phyloP scores from a whole-genome alignment of 35 echinoderm and acorn worm species.

The Apostichopus californicus region DNA sequence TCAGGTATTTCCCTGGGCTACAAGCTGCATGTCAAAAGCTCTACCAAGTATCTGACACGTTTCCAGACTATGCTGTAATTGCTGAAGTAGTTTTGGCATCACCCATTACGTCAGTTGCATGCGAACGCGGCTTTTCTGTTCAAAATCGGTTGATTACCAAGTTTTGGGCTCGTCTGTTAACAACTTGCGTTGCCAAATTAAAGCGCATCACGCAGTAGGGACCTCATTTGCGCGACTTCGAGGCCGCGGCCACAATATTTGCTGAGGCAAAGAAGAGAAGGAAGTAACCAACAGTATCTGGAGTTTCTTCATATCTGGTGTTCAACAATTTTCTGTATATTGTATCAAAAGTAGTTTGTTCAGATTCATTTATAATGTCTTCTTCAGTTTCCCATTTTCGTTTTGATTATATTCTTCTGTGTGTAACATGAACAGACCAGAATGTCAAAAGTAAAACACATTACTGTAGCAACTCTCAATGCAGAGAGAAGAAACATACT shows the following conservation, averaged over 20 bases:
- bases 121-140: slow-evolving; percentile 13
- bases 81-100: background rate
- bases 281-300: background rate
- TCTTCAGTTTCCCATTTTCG: no score
- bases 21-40: background rate
- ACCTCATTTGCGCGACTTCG: background rate
- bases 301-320: no score
- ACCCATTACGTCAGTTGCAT: background rate
- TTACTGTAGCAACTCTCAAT: no score
- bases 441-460: no score
- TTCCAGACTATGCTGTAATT: background rate
- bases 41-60: background rate
- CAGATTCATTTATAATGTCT: no score
- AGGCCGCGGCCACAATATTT: background rate
- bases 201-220: background rate
- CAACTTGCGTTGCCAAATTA: background rate
- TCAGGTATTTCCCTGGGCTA: background rate
- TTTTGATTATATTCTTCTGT: no score
- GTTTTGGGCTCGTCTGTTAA: background rate
- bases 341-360: no score
- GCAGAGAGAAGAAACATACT: no score
- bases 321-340: no score
- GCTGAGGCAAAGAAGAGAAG: background rate
- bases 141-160: background rate
- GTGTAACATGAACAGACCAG: no score